These are phyloP conservation scores for Tichodroma muraria DNA, from an alignment of 2,113 vertebrate species.

Conservation along the genomic window DNA sequence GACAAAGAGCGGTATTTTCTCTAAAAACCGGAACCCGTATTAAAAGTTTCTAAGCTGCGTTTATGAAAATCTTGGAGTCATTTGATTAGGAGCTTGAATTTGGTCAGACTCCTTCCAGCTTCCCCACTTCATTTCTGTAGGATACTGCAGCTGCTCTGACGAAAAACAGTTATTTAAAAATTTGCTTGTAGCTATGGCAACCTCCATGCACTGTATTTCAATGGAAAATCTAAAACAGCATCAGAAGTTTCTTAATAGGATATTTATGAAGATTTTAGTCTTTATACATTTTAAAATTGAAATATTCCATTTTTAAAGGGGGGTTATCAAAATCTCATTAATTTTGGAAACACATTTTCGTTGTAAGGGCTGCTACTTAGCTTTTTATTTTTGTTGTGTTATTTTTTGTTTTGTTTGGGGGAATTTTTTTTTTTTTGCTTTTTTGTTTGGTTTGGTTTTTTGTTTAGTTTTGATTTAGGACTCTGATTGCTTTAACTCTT, in stretches of 20 bases:
- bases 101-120: background rate
- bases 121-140: background rate
- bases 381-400: background rate
- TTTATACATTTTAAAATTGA: conserved; percentile 40
- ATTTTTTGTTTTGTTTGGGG: background rate
- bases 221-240: conserved; percentile 48
- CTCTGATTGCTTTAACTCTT: background rate
- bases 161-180: conserved; percentile 64
- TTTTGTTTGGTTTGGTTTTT: background rate
- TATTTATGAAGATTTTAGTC: conserved; percentile 40
- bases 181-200: conserved; percentile 64
- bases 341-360: background rate
- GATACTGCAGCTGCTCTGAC: conserved; percentile 38
- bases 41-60: background rate
- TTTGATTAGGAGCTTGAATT: background rate
- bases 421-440: rapidly evolving
- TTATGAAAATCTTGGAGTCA: background rate
- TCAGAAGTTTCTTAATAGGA: conserved; percentile 57
- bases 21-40: background rate
- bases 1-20: background rate
- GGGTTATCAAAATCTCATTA: conserved; percentile 28
- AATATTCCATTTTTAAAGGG: conserved; percentile 7
- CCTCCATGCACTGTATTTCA: conserved; percentile 57
- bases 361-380: background rate
- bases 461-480: background rate